Base-by-base conservation (phyloP, 1,140 invertebrate species). In the Drosophila murphyi region DNA sequence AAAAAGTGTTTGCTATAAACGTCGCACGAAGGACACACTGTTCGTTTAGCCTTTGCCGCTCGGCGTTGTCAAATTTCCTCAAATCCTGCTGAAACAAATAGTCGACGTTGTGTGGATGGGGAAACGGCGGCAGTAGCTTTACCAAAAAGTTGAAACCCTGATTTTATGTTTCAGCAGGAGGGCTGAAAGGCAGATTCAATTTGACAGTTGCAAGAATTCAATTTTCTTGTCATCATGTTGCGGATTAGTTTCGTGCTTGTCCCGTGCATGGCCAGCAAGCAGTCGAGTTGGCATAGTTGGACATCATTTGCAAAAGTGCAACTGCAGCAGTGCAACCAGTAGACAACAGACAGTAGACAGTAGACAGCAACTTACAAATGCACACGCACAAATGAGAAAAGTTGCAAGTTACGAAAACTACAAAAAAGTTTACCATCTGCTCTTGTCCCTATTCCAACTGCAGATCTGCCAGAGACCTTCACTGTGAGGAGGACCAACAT, bases 361-460 rank as follows among this genome's bases (percentile, higher is more conserved):
- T 8, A 48, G 72, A 78, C 28, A 74, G 78, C 63, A 87, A 68
- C 71, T 86, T 78, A 62, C 61, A 57, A 88, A 68, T 86, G 83
- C 83, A 89, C 85, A 89, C 80, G 81, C 78, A 89, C 85, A 89
- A 89, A 89, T 89, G 85, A 89, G 85, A 89, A 89, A 89, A 89
- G 85, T 89, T 89, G 71, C 64, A 55, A 85, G 71, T 88, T 85
- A 43, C 50, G 35, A 80, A 65, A 74, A 81, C 47, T 78, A 80
- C 56, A 78, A 64, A 80, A 78, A 85, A 88, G 54, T 86, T 72
- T 78, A 43, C 51, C 75, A 82, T 68, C 77, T 80, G 82, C 78
- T 55, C 57, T 62, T 67, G 29, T 48, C 59, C 39, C 55, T 45
- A 37, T 50, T 45, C 34, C 34, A 5, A 43, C 60, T 55, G 59